Base-by-base conservation (phyloP, 23 tunicate species). In the Styela clava region DNA sequence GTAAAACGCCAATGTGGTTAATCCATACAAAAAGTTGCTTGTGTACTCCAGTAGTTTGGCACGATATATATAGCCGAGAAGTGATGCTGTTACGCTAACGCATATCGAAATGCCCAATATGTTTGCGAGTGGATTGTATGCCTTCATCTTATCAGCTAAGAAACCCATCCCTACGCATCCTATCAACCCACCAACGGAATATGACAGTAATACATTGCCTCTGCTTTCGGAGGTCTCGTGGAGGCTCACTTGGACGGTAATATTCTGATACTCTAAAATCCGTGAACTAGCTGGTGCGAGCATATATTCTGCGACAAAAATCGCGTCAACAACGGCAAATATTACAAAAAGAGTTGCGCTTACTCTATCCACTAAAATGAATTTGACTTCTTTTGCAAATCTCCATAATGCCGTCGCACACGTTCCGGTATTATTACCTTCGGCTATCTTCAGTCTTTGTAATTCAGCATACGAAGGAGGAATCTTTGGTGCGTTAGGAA, bases 401-500 rank as follows among this genome's bases (percentile, higher is more conserved):
- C 34, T 33, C 34, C 23, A 3, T 16, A 33, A 3, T 20, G 24
- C 7, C 3, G 34, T 33, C 5, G 35, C 29, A 35, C 24, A 32
- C 3, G 5, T 22, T 71, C 5, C 37, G 35, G 2, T 28, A 5
- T 32, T 18, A 18, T 12, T 5, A 7, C 12, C 12, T 44, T 44
- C 12, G 7, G 56, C 56, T 44, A 44, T 44, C 12, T 7, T 12
- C 12, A 44, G 12, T 12, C 56, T 44, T 21, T 30, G 77, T 3
- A 34, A 16, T 71, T 71, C 77, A 16, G 37, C 34, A 21, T 30
- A 16, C 5, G 77, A 28, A 21, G 77, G 77, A 28, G 77, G 77
- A 3, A 71, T 28, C 3, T 34, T 20, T 3, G 77, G 77, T 3
- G 34, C 18, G 16, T 71, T 34, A 3, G 77, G 77, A 12, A 71